Evolutionary conservation across 2,797 vertebrate species (phyloP).

Genomic region (Siniperca obscura): DNA sequence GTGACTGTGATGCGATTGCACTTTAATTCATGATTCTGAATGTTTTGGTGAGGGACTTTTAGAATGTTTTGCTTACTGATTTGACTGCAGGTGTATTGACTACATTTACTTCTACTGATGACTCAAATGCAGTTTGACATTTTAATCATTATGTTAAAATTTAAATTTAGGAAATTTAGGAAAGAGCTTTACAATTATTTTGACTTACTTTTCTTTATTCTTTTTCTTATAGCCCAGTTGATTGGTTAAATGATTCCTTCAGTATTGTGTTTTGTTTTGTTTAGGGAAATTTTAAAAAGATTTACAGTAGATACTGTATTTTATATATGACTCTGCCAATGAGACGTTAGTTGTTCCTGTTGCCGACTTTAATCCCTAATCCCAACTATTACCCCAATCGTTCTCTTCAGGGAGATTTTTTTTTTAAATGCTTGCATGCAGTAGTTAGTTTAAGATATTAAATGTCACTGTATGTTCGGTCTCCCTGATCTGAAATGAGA

Average conservation of each 20-base stretch:
- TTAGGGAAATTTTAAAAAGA: neutral
- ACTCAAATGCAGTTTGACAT: neutral
- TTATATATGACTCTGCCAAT: neutral
- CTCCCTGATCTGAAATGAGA: conserved; percentile 49
- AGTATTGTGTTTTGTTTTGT: neutral
- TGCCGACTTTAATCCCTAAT: neutral
- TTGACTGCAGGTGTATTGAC: neutral
- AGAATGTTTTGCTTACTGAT: neutral
- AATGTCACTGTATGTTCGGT: conserved; percentile 51
- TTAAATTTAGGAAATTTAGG: neutral
- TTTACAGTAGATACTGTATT: rapidly evolving
- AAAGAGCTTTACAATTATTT: neutral
- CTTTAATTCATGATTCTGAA: conserved; percentile 1
- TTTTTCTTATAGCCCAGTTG: neutral
- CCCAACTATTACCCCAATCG: neutral
- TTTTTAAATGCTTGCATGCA: neutral
- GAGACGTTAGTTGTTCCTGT: conserved; percentile 1
- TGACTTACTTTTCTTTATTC: neutral
- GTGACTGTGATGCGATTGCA: neutral
- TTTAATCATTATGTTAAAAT: neutral
- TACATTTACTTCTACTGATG: neutral
- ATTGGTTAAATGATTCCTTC: neutral
- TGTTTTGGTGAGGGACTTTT: conserved; percentile 1
- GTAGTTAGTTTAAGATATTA: conserved; percentile 23
- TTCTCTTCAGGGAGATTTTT: neutral